Conservation (phyloP, 2,888 invertebrate species). For the Lithophane ornitopus region DNA sequence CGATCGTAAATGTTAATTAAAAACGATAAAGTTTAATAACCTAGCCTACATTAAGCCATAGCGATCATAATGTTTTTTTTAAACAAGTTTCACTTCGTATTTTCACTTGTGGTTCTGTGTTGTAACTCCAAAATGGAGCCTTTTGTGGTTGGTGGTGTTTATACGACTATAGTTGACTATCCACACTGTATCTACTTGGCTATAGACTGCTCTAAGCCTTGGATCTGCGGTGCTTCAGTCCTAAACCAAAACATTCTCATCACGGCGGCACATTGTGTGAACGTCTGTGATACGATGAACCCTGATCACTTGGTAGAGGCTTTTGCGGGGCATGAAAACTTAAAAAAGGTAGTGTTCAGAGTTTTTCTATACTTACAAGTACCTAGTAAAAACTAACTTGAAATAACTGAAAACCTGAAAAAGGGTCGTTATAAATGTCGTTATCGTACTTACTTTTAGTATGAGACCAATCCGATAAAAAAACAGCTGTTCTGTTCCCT, state of each 20-base stretch:
- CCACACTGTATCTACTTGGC: conserved; percentile 37
- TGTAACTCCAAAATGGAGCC: conserved; percentile 50
- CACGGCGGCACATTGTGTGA: conserved; percentile 31
- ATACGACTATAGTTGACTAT: conserved; percentile 6
- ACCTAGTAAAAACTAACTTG: too few relatives aligned
- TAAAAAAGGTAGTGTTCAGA: conserved; percentile 20
- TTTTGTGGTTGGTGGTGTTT: conserved; percentile 65
- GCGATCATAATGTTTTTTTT: conserved; percentile 18
- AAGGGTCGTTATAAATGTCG: too few relatives aligned
- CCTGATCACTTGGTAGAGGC: conserved; percentile 26
- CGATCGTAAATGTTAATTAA: conserved; percentile 54
- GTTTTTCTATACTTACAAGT: too few relatives aligned
- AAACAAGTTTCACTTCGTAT: background rate
- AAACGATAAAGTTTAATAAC: conserved; percentile 42
- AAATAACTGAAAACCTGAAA: too few relatives aligned
- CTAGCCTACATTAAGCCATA: conserved; percentile 1
- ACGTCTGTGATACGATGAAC: conserved; percentile 5
- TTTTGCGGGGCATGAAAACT: conserved; percentile 40
- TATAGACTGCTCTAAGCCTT: conserved; percentile 16
- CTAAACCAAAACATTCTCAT: conserved; percentile 67
- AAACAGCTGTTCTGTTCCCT: too few relatives aligned
- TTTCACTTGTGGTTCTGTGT: conserved; percentile 19
- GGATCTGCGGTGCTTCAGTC: conserved; percentile 67
- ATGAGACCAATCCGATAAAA: too few relatives aligned
- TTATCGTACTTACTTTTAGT: too few relatives aligned